phyloP scores from a whole-genome alignment of 37 sponge, comb jelly and placozoan genomes.

The Petrosia ficiformis region DNA sequence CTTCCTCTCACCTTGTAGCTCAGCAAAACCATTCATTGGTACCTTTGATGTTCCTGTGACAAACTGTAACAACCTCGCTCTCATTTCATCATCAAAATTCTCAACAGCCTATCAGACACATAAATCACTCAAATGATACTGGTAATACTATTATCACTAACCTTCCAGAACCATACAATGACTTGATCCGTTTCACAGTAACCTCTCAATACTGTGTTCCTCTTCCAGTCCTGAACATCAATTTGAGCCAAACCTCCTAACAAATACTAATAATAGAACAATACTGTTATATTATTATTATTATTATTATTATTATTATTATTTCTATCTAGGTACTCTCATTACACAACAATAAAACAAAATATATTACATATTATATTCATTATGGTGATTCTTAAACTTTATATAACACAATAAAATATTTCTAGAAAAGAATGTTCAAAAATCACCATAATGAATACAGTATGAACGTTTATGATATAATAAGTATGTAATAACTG shows the following conservation, averaged over 20 bases:
- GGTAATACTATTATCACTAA: not conserved
- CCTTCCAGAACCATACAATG: conserved; percentile 98
- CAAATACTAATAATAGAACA: too few relatives aligned
- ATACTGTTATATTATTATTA: not conserved
- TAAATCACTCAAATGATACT: not conserved
- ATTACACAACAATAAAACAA: too few relatives aligned
- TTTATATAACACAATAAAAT: too few relatives aligned
- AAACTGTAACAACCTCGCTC: conserved; percentile 94
- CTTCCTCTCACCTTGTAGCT: conserved; percentile 80
- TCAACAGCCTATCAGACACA: conserved; percentile 72
- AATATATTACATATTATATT: too few relatives aligned
- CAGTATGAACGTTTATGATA: too few relatives aligned
- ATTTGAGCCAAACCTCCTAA: conserved; percentile 94
- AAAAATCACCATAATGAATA: too few relatives aligned
- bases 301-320: too few relatives aligned
- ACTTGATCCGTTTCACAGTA: conserved; percentile 60
- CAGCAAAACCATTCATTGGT: conserved; percentile 99
- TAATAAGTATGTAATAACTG: not conserved
- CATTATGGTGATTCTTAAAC: too few relatives aligned
- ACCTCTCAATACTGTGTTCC: conserved; percentile 78
- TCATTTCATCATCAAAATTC: conserved; percentile 88
- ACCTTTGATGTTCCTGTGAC: conserved; percentile 99
- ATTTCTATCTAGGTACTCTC: too few relatives aligned
- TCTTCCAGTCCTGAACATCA: conserved; percentile 96
- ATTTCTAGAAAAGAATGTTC: too few relatives aligned